These are phyloP conservation scores for Leptosomus discolor DNA, from an alignment of 2,113 vertebrate genomes.

Conservation along the genomic window DNA sequence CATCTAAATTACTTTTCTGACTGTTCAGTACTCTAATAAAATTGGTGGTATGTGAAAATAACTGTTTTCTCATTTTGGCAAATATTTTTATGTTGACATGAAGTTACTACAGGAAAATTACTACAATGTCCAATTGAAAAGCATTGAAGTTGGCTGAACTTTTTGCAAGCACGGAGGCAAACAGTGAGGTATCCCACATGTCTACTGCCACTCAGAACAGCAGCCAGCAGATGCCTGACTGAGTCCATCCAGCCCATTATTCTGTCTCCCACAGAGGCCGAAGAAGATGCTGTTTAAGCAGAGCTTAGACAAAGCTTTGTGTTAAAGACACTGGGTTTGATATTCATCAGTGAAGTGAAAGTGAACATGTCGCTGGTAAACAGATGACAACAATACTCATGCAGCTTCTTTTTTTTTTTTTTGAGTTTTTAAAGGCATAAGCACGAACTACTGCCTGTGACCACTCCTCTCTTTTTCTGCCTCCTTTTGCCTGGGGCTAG, in stretches of 20 bases:
- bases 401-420: not conserved
- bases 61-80: not conserved
- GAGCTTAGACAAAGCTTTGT: not conserved
- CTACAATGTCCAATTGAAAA: not conserved
- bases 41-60: not conserved
- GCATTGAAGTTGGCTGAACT: not conserved
- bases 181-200: fast-evolving
- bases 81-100: not conserved
- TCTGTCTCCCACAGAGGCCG: not conserved
- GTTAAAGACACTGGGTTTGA: not conserved
- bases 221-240: not conserved
- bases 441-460: not conserved
- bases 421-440: not conserved
- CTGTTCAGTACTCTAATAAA: not conserved
- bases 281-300: not conserved
- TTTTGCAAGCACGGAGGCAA: not conserved
- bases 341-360: not conserved
- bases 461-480: not conserved
- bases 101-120: not conserved
- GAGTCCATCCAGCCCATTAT: not conserved
- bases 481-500: not conserved
- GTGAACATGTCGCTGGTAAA: not conserved
- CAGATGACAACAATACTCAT: not conserved
- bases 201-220: not conserved
- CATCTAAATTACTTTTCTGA: not conserved